Evolutionary conservation across 2,888 invertebrate species (phyloP), one percentile per base, ranked within the genome.

Genomic region (Cryptocephalus moraei): DNA sequence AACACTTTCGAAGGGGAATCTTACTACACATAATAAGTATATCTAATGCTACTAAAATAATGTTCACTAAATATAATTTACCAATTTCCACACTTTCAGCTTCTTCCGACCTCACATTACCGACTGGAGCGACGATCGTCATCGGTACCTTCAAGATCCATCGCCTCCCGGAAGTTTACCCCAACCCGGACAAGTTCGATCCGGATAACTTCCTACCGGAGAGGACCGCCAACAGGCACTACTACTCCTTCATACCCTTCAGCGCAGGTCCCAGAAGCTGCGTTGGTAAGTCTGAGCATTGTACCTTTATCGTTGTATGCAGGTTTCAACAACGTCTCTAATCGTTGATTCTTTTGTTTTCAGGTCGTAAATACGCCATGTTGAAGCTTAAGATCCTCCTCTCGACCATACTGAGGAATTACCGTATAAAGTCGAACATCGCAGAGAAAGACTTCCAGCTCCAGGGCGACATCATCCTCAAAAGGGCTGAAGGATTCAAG

Each of bases 171-270:
- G 74, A 80, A 50, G 76, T 81, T 62, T 87, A 81, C 62, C 76
- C 81, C 44, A 78, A 86, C 54, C 84, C 87, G 0, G 74, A 81
- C 1, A 77, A 75, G 50, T 88, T 86, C 68, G 76, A 88, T 64
- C 87, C 87, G 0, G 87, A 87, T 61, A 86, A 87, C 64, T 87
- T 87, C 75, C 67, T 87, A 33, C 85, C 87, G 0, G 86, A 87
- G 62, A 80, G 80, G 46, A 81, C 82, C 14, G 79, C 81, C 32
- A 81, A 82, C 55, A 76, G 87, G 44, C 87, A 88, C 59, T 87
- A 85, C 63, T 88, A 88, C 65, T 80, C 85, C 50, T 87, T 80
- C 62, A 81, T 88, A 45, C 87, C 87, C 0, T 88, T 88, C 73
- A 86, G 85, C 50, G 87, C 87, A 41, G 87, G 87, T 31, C 86